phyloP scores from a whole-genome alignment of 2,113 vertebrate species.

The Phocoena phocoena region DNA sequence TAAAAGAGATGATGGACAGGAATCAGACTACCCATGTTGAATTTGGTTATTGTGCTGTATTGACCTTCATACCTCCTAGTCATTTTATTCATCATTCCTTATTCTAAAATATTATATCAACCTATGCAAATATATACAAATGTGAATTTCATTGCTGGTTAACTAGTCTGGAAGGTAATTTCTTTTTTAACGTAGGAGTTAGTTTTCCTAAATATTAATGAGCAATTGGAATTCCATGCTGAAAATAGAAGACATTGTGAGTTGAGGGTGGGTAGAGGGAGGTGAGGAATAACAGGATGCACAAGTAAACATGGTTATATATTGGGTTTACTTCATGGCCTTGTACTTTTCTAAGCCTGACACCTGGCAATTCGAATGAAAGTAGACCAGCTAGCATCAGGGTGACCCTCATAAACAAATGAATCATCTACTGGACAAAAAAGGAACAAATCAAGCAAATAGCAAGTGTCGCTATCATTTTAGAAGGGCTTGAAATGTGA shows the following conservation, averaged over 20 bases:
- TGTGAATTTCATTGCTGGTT: slow-evolving; percentile 60
- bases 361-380: background rate
- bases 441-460: background rate
- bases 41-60: slow-evolving; percentile 37
- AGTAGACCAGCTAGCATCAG: background rate
- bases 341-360: background rate
- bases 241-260: slow-evolving; percentile 78
- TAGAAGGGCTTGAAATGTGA: background rate
- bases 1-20: background rate
- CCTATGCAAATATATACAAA: slow-evolving; percentile 79
- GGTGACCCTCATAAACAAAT: slow-evolving; percentile 23
- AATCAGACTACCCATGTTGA: background rate
- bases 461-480: background rate
- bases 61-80: slow-evolving; percentile 62
- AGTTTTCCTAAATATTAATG: slow-evolving; percentile 83
- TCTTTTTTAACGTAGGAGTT: slow-evolving; percentile 59
- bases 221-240: slow-evolving; percentile 82
- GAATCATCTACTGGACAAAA: background rate
- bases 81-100: slow-evolving; percentile 72
- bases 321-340: background rate
- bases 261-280: slow-evolving; percentile 51
- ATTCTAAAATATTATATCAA: slow-evolving; percentile 80
- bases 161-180: slow-evolving; percentile 80
- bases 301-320: background rate
- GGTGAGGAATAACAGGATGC: background rate